A percentile compares a stretch with the other conserved stretches of the same genome.
phyloP scores from a whole-genome alignment of 2,888 invertebrate species.

The Platyscelio sp. region DNA sequence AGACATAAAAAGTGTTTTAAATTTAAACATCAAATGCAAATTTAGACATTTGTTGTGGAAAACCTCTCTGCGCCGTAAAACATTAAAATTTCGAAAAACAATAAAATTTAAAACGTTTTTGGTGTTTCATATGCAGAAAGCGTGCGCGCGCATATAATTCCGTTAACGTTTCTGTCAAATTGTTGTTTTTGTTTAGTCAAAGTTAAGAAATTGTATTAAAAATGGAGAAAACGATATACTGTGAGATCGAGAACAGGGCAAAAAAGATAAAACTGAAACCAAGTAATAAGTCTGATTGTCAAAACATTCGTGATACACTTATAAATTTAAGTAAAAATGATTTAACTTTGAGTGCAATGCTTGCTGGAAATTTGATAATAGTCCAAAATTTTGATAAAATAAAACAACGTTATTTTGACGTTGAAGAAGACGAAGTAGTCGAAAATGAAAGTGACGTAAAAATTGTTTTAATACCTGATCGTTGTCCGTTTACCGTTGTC shows the following conservation, averaged over 20 bases:
- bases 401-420: neutral
- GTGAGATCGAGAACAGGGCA: neutral
- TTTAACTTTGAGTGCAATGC: neutral
- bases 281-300: neutral
- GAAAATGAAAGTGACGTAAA: neutral
- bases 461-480: neutral
- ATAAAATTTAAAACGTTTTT: too few relatives aligned
- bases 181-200: too few relatives aligned
- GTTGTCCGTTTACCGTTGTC: too few relatives aligned
- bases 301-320: neutral
- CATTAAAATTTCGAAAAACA: too few relatives aligned
- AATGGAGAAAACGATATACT: neutral
- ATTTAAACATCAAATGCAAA: too few relatives aligned
- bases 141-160: too few relatives aligned
- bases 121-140: too few relatives aligned
- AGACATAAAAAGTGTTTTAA: too few relatives aligned
- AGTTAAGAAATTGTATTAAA: too few relatives aligned
- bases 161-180: too few relatives aligned
- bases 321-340: neutral
- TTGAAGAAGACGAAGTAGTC: neutral
- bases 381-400: neutral
- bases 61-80: too few relatives aligned
- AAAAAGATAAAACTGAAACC: neutral
- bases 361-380: neutral
- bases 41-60: too few relatives aligned